Conservation (phyloP, 1,140 invertebrate genomes). For the Cydia pomonella region DNA sequence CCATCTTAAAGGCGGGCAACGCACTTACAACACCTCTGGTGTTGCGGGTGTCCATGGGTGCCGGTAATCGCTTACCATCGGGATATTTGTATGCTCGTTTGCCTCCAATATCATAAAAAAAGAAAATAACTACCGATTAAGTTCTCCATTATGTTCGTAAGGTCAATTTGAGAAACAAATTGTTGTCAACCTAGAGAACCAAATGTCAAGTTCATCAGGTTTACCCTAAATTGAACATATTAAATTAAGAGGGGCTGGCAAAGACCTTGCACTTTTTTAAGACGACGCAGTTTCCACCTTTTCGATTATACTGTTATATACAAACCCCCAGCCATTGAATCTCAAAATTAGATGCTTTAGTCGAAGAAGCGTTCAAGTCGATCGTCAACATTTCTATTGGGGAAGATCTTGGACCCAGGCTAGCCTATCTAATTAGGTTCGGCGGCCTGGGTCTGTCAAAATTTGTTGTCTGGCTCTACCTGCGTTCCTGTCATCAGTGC, state of each 20-base stretch:
- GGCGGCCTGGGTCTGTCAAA: too few relatives aligned
- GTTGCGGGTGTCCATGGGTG: too few relatives aligned
- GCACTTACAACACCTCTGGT: too few relatives aligned
- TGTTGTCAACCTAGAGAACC: not conserved
- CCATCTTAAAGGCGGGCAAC: too few relatives aligned
- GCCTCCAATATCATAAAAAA: too few relatives aligned
- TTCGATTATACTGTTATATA: not conserved
- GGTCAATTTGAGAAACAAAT: not conserved
- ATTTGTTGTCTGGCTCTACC: too few relatives aligned
- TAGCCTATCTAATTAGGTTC: not conserved
- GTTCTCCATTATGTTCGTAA: not conserved
- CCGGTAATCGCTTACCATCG: too few relatives aligned
- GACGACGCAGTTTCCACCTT: not conserved
- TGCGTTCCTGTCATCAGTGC: too few relatives aligned
- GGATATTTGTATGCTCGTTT: too few relatives aligned
- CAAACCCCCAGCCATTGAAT: not conserved
- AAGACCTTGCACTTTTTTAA: not conserved
- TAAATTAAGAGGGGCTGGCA: not conserved
- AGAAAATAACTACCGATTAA: too few relatives aligned
- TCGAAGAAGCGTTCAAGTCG: not conserved
- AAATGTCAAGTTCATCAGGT: constrained; percentile 7
- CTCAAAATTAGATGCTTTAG: too few relatives aligned
- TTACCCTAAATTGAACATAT: not conserved
- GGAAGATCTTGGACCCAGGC: not conserved
- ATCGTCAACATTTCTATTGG: not conserved